Evolutionary conservation across 2,113 vertebrate species (phyloP).

Genomic region (Tonatia bakeri): DNA sequence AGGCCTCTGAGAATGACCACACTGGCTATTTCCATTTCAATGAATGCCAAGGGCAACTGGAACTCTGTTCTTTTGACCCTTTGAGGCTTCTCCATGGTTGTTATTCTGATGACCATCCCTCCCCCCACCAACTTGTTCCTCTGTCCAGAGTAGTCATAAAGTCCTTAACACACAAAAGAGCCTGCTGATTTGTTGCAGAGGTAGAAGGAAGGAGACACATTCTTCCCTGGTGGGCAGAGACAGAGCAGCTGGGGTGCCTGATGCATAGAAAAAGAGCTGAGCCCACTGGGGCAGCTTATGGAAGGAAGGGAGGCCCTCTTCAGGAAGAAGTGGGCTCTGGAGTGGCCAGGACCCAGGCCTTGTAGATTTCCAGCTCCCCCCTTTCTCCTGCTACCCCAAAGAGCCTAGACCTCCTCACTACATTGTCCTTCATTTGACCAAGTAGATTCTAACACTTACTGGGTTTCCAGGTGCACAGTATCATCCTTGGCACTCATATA

Average conservation of each 20-base stretch:
- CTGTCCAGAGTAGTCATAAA: slow-evolving; percentile 31
- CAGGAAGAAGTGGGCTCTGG: neutral
- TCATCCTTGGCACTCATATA: neutral
- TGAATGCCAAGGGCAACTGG: slow-evolving; percentile 31
- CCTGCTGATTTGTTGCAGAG: slow-evolving; percentile 10
- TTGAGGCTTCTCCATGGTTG: neutral
- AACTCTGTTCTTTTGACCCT: slow-evolving; percentile 48
- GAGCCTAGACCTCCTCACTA: neutral
- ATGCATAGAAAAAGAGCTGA: neutral
- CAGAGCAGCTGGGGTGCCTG: neutral
- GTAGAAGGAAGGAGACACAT: neutral
- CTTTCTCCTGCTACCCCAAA: neutral
- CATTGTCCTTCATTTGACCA: neutral
- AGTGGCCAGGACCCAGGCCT: neutral
- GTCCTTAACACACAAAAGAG: slow-evolving; percentile 44
- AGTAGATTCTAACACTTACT: neutral
- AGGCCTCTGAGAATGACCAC: slow-evolving; percentile 16
- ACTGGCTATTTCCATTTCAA: slow-evolving; percentile 47
- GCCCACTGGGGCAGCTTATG: neutral
- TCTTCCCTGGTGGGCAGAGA: neutral
- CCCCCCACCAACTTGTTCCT: neutral
- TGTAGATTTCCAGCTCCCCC: neutral
- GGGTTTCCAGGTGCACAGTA: neutral
- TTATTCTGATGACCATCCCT: neutral
- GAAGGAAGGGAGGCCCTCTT: neutral